Percentiles rank a stretch among this genome's conserved stretches.
These are phyloP conservation scores for Sialis fuliginosa DNA, from an alignment of 2,888 invertebrate genomes.

Conservation along the genomic window DNA sequence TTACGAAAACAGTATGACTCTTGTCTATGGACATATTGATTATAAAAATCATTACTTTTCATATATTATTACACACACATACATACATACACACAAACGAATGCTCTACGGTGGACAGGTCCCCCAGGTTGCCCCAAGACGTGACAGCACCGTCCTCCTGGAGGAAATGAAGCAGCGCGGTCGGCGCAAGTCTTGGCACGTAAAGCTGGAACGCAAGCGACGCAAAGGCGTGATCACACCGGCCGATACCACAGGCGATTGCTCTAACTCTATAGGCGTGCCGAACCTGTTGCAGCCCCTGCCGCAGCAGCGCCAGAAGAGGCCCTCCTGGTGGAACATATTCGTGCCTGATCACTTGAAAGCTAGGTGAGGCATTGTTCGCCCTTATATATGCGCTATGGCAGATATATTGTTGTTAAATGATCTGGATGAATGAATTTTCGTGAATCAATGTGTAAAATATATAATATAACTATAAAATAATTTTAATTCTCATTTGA, in stretches of 20 bases:
- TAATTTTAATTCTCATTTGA: too few species aligned
- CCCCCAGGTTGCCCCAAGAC: background rate
- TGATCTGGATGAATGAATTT: too few species aligned
- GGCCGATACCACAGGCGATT: constrained; percentile 20
- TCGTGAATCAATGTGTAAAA: too few species aligned
- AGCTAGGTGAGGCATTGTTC: constrained; percentile 34
- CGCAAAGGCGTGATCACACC: constrained; percentile 22
- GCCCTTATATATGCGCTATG: too few species aligned
- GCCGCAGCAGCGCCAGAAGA: constrained; percentile 42
- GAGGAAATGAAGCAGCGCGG: constrained; percentile 8
- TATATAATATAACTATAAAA: too few species aligned
- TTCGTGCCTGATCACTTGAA: constrained; percentile 61
- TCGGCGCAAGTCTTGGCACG: constrained; percentile 26
- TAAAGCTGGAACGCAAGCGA: constrained; percentile 25
- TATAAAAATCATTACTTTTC: too few species aligned
- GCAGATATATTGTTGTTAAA: too few species aligned
- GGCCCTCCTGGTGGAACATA: constrained; percentile 81
- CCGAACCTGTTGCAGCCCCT: constrained; percentile 17
- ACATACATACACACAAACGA: background rate
- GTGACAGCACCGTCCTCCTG: background rate
- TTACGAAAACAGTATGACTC: too few species aligned
- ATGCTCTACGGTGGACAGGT: background rate
- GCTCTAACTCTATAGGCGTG: constrained; percentile 12
- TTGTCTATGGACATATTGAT: too few species aligned
- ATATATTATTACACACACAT: background rate